Evolutionary conservation across 2,888 invertebrate species (phyloP).

Genomic region (Andrena chrysosceles): DNA sequence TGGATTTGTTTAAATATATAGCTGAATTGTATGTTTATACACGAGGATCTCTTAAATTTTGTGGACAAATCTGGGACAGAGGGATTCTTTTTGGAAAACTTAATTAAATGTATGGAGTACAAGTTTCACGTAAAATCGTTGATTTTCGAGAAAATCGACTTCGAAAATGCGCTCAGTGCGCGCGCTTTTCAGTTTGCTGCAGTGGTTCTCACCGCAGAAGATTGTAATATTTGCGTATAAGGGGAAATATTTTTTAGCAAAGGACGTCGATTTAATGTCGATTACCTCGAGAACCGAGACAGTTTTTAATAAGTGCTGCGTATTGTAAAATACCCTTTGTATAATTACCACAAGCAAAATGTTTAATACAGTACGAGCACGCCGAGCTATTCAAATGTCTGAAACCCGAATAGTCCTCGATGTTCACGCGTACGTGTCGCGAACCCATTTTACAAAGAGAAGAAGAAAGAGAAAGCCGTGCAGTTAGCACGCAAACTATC

Average conservation of each 20-base stretch:
- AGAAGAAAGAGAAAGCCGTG: conserved; percentile 69
- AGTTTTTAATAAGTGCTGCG: too few species aligned
- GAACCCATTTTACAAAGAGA: conserved; percentile 56
- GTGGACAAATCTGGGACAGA: too few species aligned
- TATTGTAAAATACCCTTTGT: too few species aligned
- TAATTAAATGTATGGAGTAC: not conserved
- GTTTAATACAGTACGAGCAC: conserved; percentile 16
- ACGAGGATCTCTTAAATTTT: too few species aligned
- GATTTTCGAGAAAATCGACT: not conserved
- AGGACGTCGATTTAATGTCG: too few species aligned
- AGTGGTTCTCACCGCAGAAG: too few species aligned
- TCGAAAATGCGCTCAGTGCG: not conserved
- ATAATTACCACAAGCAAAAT: not conserved
- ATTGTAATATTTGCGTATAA: too few species aligned
- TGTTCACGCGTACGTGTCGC: conserved; percentile 61
- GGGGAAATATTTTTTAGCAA: too few species aligned
- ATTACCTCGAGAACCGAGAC: too few species aligned
- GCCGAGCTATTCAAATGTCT: not conserved
- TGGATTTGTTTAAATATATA: too few species aligned
- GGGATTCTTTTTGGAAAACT: not conserved
- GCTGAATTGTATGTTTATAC: not conserved
- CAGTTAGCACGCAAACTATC: conserved; percentile 75
- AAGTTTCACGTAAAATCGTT: not conserved
- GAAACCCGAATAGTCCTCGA: conserved; percentile 38
- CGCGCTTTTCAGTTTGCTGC: too few species aligned